phyloP scores from a whole-genome alignment of 2,888 invertebrate species.

The Tipula unca region DNA sequence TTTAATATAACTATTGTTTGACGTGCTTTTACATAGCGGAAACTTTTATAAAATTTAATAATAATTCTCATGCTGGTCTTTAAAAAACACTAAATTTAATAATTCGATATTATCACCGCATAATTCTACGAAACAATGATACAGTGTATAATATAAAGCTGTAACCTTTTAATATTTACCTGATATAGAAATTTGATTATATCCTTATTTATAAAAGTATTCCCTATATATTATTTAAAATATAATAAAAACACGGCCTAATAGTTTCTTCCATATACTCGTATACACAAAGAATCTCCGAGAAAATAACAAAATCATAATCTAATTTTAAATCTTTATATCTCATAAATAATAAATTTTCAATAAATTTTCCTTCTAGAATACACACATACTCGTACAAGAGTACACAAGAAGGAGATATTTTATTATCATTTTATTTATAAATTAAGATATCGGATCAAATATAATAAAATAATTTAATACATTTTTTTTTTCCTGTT shows the following conservation, averaged over 20 bases:
- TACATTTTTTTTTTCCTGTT: not conserved
- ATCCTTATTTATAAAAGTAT: not conserved
- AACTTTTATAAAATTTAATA: no score
- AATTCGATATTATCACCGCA: not conserved
- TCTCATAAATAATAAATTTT: constrained; percentile 14
- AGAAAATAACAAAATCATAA: not conserved
- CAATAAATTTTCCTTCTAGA: not conserved
- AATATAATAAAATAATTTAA: constrained; percentile 8
- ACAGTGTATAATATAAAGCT: not conserved
- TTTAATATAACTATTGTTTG: not conserved
- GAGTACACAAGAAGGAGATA: not conserved
- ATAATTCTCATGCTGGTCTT: no score
- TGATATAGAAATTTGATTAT: not conserved
- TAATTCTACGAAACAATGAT: not conserved
- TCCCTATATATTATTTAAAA: not conserved
- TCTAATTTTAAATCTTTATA: constrained; percentile 4
- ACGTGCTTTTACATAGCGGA: no score
- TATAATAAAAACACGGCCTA: not conserved
- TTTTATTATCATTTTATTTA: not conserved
- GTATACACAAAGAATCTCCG: not conserved
- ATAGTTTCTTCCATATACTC: not conserved
- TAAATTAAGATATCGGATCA: not conserved
- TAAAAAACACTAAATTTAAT: not conserved
- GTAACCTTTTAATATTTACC: not conserved
- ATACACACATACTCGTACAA: not conserved